Evolutionary conservation across 1,140 invertebrate species (phyloP).

Genomic region (Drosophila tristis): DNA sequence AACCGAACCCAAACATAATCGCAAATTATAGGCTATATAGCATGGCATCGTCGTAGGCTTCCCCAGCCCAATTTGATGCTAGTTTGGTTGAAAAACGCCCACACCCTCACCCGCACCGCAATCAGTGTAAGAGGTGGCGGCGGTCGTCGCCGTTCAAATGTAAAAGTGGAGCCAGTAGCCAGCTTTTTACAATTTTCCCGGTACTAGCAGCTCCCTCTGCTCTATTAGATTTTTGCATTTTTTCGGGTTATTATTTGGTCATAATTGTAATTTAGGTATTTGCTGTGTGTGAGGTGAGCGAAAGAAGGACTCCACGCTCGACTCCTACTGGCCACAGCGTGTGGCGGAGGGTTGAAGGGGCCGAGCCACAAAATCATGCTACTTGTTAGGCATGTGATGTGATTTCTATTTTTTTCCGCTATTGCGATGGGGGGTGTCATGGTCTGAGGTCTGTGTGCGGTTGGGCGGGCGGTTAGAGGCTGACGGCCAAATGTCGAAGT

Average conservation of each 20-base stretch:
- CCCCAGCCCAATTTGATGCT: conserved; percentile 54
- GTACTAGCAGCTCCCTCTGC: conserved; percentile 32
- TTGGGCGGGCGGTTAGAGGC: conserved; percentile 32
- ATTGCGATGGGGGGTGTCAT: neutral
- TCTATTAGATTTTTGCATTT: conserved; percentile 62
- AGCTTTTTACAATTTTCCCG: conserved; percentile 70
- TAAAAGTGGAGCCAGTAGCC: conserved; percentile 47
- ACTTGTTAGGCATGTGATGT: conserved; percentile 80
- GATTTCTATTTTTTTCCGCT: conserved; percentile 56
- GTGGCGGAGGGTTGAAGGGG: neutral
- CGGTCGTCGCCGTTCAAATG: conserved; percentile 3
- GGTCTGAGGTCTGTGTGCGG: conserved; percentile 30
- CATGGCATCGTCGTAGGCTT: conserved; percentile 46
- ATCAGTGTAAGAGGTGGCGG: conserved; percentile 19
- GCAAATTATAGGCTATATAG: conserved; percentile 81
- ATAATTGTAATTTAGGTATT: conserved; percentile 82
- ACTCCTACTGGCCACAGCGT: neutral
- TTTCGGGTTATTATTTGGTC: conserved; percentile 80
- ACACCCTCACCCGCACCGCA: conserved; percentile 17
- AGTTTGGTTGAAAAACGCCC: conserved; percentile 47
- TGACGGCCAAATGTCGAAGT: conserved; percentile 35
- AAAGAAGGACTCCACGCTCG: neutral
- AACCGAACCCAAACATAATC: conserved; percentile 72
- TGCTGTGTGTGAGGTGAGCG: conserved; percentile 51
- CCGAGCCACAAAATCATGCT: conserved; percentile 63